Evolutionary conservation across 2,797 vertebrate species (phyloP), one percentile per base, ranked within the genome.

Genomic region (Spatula clypeata): DNA sequence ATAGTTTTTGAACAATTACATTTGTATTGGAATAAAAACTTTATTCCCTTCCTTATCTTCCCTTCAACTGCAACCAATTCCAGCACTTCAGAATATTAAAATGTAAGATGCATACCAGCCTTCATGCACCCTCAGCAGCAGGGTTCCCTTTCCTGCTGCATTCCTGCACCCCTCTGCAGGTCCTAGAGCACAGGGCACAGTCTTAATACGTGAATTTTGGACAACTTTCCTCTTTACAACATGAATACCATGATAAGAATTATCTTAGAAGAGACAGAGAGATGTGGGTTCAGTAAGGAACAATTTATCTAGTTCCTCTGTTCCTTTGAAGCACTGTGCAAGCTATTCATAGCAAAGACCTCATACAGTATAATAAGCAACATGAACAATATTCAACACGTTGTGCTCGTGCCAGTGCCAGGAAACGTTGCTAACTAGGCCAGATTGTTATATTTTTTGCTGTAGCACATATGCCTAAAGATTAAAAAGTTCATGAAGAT

Each of bases 301-400:
- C 27, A 32, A 14, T 81, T 84, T 54, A 70, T 49, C 31, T 54
- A 61, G 31, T n/a, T 69, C 31, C 66, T 71, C 51, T 79, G 19
- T 57, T 79, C 32, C 58, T 81, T 72, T 11, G 0, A 49, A 79
- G 66, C 51, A 44, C 16, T 71, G 20, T 12, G 32, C 31, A 75
- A 84, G 36, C 49, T 86, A 75, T 58, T 94, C 36, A 69, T 29
- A 87, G 79, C 64, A 79, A 87, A 79, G n/a, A 85, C 26, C 66
- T 94, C 79, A 67, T 34, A 86, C 23, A 32, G 53, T 38, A 64
- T 24, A 83, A 80, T 38, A 86, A 83, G 38, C 65, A 92, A 64
- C n/a, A 44, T 1, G 9, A 88, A 88, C 64, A 93, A 64, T 31
- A 82, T 60, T 73, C 84, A 83, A 40, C 24, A 64, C 1, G 0